phyloP scores from a whole-genome alignment of 1,140 invertebrate species.

The Saccostrea cuccullata region DNA sequence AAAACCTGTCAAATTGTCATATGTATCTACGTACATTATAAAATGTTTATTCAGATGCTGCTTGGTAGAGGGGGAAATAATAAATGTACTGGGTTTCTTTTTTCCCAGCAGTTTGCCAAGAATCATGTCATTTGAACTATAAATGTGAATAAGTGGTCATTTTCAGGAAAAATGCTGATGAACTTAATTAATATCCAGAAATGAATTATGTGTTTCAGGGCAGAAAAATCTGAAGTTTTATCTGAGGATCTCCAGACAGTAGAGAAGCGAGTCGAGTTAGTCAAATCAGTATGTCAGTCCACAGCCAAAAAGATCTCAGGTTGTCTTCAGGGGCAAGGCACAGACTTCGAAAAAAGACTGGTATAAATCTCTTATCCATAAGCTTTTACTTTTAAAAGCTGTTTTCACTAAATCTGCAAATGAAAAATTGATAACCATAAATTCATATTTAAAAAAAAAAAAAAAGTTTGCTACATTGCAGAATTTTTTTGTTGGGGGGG shows the following conservation, averaged over 20 bases:
- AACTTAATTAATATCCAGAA: background rate
- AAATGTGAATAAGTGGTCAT: too few relatives aligned
- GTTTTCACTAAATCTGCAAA: background rate
- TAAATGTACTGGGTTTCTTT: background rate
- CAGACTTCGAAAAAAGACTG: conserved; percentile 84
- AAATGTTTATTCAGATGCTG: background rate
- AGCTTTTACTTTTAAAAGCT: background rate
- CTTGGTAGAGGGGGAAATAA: background rate
- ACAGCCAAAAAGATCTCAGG: conserved; percentile 80
- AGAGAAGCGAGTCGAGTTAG: conserved; percentile 91
- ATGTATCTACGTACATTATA: too few relatives aligned
- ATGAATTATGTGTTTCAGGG: conserved; percentile 81
- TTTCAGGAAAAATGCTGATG: background rate
- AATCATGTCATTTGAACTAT: too few relatives aligned
- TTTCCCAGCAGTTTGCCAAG: too few relatives aligned
- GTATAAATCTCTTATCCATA: conserved; percentile 72
- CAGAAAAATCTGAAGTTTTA: conserved; percentile 91
- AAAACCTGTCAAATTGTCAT: too few relatives aligned
- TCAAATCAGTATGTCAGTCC: conserved; percentile 86
- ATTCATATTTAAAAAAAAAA: background rate
- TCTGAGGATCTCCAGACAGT: conserved; percentile 91
- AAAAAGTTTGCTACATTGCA: background rate
- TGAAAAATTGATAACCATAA: background rate
- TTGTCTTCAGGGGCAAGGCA: conserved; percentile 78
- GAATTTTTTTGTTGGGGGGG: too few relatives aligned